A percentile compares a stretch with the other conserved stretches of the same genome.
phyloP scores from a whole-genome alignment of 2,113 vertebrate species.

The Elaphurus davidianus region DNA sequence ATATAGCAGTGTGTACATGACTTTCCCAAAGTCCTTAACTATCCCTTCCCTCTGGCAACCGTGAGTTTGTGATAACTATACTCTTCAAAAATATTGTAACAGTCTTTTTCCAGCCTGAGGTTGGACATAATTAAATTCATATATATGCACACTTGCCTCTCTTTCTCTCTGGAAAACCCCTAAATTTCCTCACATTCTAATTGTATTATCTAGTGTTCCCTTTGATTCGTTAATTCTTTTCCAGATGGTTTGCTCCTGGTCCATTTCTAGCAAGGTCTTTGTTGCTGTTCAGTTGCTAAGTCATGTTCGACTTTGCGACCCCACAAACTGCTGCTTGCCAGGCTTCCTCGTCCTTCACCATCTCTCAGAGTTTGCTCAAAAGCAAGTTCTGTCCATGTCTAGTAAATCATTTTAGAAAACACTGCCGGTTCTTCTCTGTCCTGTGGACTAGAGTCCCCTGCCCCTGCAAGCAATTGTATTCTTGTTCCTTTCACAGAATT shows the following conservation, averaged over 20 bases:
- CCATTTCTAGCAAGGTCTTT: slow-evolving; percentile 39
- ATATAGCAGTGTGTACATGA: neutral
- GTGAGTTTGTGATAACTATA: neutral
- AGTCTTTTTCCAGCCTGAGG: neutral
- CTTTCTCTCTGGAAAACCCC: neutral
- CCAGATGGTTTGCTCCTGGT: slow-evolving; percentile 48
- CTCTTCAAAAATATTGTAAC: neutral
- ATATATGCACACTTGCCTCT: neutral
- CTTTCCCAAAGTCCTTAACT: neutral
- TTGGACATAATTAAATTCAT: neutral
- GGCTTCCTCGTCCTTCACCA: neutral
- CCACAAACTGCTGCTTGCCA: neutral
- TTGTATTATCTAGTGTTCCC: slow-evolving; percentile 49
- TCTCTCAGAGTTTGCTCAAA: neutral
- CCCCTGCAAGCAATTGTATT: neutral
- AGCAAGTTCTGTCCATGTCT: neutral
- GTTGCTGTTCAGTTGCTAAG: neutral
- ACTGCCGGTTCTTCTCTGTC: neutral
- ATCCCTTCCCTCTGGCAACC: neutral
- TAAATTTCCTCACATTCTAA: neutral
- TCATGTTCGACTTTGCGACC: fast-evolving
- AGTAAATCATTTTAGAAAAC: slow-evolving; percentile 56
- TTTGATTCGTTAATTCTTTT: slow-evolving; percentile 61
- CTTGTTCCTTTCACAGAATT: neutral
- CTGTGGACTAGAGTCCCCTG: neutral